Evolutionary conservation across 2,113 vertebrate species (phyloP).

Genomic region (Lethenteron camtschaticum): DNA sequence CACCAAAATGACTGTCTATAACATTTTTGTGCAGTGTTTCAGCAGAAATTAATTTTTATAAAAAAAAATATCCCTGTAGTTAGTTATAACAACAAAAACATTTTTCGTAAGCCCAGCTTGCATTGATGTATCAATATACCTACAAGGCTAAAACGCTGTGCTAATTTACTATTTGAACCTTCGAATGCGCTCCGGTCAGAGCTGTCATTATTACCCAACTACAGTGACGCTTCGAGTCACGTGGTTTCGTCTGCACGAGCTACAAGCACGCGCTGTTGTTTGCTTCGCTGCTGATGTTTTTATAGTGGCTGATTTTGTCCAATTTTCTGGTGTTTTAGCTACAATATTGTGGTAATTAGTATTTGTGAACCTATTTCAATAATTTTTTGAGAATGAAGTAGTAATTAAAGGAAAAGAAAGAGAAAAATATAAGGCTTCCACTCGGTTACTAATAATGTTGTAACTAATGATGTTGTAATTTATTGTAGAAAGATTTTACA

Average conservation of each 20-base stretch:
- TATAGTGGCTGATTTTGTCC: neutral
- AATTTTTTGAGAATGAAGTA: neutral
- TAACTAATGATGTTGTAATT: neutral
- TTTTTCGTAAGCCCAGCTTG: no score
- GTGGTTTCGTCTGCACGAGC: no score
- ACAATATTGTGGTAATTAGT: slow-evolving; percentile 2
- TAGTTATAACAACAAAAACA: neutral
- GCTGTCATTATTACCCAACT: neutral
- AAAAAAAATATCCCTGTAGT: neutral
- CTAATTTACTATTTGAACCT: no score
- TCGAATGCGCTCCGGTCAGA: neutral
- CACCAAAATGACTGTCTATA: no score
- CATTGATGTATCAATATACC: no score
- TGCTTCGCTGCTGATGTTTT: neutral
- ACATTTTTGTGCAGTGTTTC: no score
- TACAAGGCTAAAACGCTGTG: no score
- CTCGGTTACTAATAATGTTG: slow-evolving; percentile 2
- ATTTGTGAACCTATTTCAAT: neutral
- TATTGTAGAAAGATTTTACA: neutral
- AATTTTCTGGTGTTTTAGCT: neutral
- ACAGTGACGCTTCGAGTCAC: neutral
- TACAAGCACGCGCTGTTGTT: no score
- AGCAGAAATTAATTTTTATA: neutral
- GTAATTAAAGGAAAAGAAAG: neutral
- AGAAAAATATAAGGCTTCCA: neutral